phyloP scores from a whole-genome alignment of 2,113 vertebrate genomes.

The Protobothrops mucrosquamatus region DNA sequence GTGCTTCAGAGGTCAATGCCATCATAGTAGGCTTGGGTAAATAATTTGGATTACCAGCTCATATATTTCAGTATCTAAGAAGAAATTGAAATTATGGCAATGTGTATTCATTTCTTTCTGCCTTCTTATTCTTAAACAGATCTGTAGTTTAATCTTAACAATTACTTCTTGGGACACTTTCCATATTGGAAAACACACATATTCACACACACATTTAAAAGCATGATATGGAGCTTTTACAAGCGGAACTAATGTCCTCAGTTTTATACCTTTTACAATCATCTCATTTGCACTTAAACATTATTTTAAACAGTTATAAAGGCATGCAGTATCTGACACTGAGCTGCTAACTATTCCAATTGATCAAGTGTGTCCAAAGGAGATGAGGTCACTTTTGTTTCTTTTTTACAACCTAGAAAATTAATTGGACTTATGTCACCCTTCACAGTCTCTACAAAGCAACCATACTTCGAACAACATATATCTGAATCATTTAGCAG shows the following conservation, averaged over 20 bases:
- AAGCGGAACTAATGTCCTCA: not conserved
- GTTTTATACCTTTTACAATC: not conserved
- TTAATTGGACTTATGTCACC: not conserved
- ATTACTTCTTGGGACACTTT: not conserved
- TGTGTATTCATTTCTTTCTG: not conserved
- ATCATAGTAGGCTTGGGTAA: constrained; percentile 30
- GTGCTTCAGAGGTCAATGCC: constrained; percentile 23
- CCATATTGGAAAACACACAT: not conserved
- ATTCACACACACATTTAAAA: not conserved
- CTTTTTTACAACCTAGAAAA: not conserved
- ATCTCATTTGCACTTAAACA: not conserved
- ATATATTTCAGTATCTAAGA: constrained; percentile 26
- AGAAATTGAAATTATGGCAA: constrained; percentile 44
- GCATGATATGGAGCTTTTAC: not conserved
- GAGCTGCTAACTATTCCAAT: not conserved
- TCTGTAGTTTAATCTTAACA: not conserved
- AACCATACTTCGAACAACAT: not conserved
- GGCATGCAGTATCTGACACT: not conserved
- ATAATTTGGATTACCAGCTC: constrained; percentile 34
- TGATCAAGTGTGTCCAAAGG: not conserved
- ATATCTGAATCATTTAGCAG: not conserved
- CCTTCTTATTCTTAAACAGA: constrained; percentile 29
- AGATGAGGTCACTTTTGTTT: not conserved
- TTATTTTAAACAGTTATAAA: not conserved
- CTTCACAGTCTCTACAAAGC: not conserved